Evolutionary conservation across 2,888 invertebrate species (phyloP), one percentile per base, ranked within the genome.

Genomic region (Torymus texanus): DNA sequence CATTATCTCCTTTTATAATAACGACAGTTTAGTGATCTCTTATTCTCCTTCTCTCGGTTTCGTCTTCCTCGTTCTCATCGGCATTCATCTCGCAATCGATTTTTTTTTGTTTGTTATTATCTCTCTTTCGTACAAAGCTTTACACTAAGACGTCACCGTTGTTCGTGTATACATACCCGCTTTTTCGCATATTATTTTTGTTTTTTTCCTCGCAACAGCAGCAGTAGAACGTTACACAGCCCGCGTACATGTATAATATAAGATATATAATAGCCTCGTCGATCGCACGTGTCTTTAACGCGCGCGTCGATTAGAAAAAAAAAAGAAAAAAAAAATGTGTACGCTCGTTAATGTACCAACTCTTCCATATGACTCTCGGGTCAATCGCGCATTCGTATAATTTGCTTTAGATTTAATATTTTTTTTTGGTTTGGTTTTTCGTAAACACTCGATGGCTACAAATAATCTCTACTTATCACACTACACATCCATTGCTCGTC

Each of bases 401-500:
- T 14, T 16, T 41, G 12, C 55, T 74, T 66, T 24, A 14, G 41
- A 41, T 41, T 66, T 63, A 65, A 62, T 67, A 29, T 53, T 59
- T 74, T 59, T 74, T 66, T 72, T 65, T 21, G 58, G 12, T 55
- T 70, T 70, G 58, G 67, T 58, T 73, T 58, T 70, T 75, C 66
- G 74, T 62, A 77, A 80, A 77, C 74, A 75, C 74, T 80, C 80
- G 80, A 51, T 74, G 73, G 59, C 74, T 77, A 76, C 53, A 71
- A 75, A 71, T 77, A 72, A 58, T 56, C 67, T 78, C 82, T 84
- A 84, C 81, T 84, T 83, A 84, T 84, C 84, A 83, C 83, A 82
- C 85, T 85, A 84, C 84, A 84, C 84, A 85, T 85, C 82, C 84
- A 84, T 84, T 86, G 83, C 83, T 85, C 84, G 79, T 82, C 82